Percentiles rank a stretch among this genome's conserved stretches.
These are phyloP conservation scores for Drosophila pallidifrons DNA, from an alignment of 1,140 invertebrate genomes.

Conservation along the genomic window DNA sequence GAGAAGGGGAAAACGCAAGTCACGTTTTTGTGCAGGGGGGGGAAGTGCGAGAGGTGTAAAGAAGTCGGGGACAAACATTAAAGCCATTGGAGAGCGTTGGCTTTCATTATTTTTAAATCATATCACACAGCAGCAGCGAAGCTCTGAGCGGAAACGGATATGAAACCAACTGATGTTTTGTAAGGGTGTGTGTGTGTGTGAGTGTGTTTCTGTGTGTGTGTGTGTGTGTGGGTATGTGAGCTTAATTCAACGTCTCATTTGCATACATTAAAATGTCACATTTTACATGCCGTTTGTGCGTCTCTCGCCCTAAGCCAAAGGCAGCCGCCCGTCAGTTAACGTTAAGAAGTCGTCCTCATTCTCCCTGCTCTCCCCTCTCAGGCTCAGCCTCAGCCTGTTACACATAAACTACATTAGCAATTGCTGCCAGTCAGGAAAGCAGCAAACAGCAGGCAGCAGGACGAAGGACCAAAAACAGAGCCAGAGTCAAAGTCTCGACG, in stretches of 20 bases:
- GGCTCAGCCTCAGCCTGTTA: conserved; percentile 38
- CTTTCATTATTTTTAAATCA: conserved; percentile 84
- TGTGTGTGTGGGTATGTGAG: conserved; percentile 56
- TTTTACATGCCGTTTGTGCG: conserved; percentile 82
- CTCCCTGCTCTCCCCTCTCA: neutral
- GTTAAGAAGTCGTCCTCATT: conserved; percentile 54
- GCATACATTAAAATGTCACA: conserved; percentile 84
- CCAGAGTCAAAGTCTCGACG: conserved; percentile 19
- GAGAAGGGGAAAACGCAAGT: conserved; percentile 33
- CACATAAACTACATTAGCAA: conserved; percentile 83
- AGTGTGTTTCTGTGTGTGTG: neutral
- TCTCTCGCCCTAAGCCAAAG: conserved; percentile 75
- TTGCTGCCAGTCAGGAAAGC: conserved; percentile 41
- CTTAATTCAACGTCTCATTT: conserved; percentile 83
- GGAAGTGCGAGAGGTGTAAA: neutral
- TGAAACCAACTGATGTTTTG: conserved; percentile 69
- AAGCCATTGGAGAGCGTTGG: conserved; percentile 53
- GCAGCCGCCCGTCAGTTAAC: conserved; percentile 73
- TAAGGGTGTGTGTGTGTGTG: conserved; percentile 10
- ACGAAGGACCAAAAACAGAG: conserved; percentile 29
- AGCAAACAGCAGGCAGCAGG: no score
- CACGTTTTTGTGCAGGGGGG: conserved; percentile 19
- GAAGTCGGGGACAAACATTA: conserved; percentile 24
- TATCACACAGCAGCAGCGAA: conserved; percentile 59
- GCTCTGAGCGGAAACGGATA: conserved; percentile 69